Evolutionary conservation across 2,888 invertebrate genomes (phyloP), one percentile per base, ranked within the genome.

Genomic region (Ellobium chinense): DNA sequence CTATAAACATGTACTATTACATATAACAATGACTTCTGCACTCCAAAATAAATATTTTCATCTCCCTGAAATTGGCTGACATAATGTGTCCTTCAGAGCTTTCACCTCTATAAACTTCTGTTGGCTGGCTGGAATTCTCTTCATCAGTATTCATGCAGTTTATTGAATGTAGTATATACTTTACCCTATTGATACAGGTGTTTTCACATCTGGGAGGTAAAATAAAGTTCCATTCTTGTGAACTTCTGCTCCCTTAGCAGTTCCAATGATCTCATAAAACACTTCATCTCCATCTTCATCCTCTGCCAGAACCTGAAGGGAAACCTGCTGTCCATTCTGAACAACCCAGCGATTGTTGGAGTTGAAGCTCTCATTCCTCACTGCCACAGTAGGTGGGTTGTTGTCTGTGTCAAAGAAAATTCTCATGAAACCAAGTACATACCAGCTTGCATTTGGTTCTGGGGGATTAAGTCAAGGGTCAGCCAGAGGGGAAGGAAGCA

Each of bases 341-440:
- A 74, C 62, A 27, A 74, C 9, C 60, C 34, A 62, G 14, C 39
- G 62, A 21, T 29, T 29, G 18, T 74, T 39, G 2, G 3, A 37
- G 31, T 9, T 31, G 24, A 60, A 37, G 21, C 37, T 74, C 0
- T 36, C 36, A n/a, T 62, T 62, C 21, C 60, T 62, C 9, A 74
- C 29, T 14, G n/a, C 0, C 0, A 62, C 18, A 21, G 62, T 62
- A 5, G 73, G 73, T 27, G 31, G 62, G 2, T 21, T 37, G 39
- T 74, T 74, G 2, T 27, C 73, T 74, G n/a, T n/a, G n/a, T n/a
- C n/a, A n/a, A 39, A 54, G 4, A 70, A 70, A 12, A 70, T 18
- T 5, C 14, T 5, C 18, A 36, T 21, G 29, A 63, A 29, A 58
- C n/a, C n/a, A n/a, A n/a, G n/a, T n/a, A n/a, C n/a, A n/a, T n/a